Evolutionary conservation across 1,140 invertebrate species (phyloP), one percentile per base, ranked within the genome.

Genomic region (Heliothis virescens): DNA sequence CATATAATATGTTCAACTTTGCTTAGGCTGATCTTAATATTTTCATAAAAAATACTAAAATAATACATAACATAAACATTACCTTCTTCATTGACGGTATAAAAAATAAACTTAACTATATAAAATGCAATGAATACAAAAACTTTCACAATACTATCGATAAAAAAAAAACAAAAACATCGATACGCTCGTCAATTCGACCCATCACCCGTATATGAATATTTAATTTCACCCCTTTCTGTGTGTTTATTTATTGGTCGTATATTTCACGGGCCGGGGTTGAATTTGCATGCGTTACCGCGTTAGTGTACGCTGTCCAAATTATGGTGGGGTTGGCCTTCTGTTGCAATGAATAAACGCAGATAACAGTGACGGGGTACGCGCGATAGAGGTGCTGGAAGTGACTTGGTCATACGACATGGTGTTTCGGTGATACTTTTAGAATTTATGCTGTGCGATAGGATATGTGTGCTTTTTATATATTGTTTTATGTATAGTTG

Each of bases 191-290:
- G 55, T 82, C 59, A 59, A 18, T 47, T 50, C 67, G 69, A 65
- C 80, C 79, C 88, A 86, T 85, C 82, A 86, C 85, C 85, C 67
- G 71, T 79, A 85, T 89, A 89, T 92, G 91, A 94, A 93, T 93
- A 94, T 92, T 92, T 92, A 92, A 92, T 91, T 89, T 93, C 89
- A 92, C 91, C 92, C 92, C 91, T 92, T 90, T 90, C 85, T 59
- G 86, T 59, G 86, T 93, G 92, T 94, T 93, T 94, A 93, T 93
- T 94, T 94, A 94, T 94, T 92, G 91, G 91, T 85, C 88, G 88
- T 94, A 93, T 94, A 92, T 93, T 92, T 93, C 92, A 93, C 86
- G 82, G 85, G 87, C 84, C 72, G 78, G 74, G 89, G 83, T 75
- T 74, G 84, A 82, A 90, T 92, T 90, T 91, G 91, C 90, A 92